These are phyloP conservation scores for Temnothorax ravouxi DNA, from an alignment of 2,888 invertebrate genomes.

Conservation along the genomic window DNA sequence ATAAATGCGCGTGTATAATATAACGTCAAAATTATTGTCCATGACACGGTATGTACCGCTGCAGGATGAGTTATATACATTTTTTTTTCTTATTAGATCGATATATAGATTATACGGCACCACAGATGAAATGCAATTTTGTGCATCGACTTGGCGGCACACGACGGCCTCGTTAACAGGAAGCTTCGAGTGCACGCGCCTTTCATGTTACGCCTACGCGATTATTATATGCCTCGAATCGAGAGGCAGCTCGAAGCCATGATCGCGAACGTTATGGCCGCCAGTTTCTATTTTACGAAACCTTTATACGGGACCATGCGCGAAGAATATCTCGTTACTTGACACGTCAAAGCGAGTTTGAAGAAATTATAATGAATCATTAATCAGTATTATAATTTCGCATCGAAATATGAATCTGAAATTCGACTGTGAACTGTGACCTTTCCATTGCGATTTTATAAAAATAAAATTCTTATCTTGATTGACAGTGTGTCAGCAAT, in stretches of 20 bases:
- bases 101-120: not conserved
- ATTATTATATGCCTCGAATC: slow-evolving; percentile 23
- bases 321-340: not conserved
- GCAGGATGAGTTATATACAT: not conserved
- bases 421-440: not conserved
- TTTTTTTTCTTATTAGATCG: not conserved
- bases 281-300: slow-evolving; percentile 30
- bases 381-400: not conserved
- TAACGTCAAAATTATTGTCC: slow-evolving; percentile 24
- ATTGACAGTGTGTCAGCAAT: not conserved
- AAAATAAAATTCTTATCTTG: not conserved
- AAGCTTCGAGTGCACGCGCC: slow-evolving; percentile 42
- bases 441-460: not conserved
- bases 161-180: slow-evolving; percentile 55
- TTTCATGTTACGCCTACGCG: slow-evolving; percentile 46
- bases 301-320: not conserved
- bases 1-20: slow-evolving; percentile 32
- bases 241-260: slow-evolving; percentile 23
- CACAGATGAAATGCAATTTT: slow-evolving; percentile 7
- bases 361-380: not conserved
- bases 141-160: slow-evolving; percentile 2
- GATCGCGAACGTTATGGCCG: slow-evolving; percentile 34
- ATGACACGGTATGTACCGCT: not conserved
- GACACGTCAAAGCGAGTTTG: not conserved
- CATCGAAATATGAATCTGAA: not conserved